Base-by-base conservation (phyloP, 1,140 invertebrate genomes). In the Leptinotarsa defecta region DNA sequence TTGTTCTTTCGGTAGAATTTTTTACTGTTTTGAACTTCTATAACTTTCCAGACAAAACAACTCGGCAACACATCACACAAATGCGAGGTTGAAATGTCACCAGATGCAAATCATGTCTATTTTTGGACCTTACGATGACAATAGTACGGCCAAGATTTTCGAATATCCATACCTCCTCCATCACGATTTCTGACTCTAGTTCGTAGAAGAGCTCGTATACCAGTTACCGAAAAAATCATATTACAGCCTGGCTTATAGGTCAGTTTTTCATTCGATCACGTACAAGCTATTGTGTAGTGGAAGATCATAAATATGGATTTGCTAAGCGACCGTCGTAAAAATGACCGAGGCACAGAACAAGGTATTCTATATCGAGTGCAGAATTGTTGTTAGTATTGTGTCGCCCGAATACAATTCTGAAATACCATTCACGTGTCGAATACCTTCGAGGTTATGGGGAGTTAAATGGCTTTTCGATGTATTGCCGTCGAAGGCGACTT, bases 251-350 rank as follows among this genome's bases (percentile, higher is more conserved):
- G 65, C 65, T 68, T 68, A 27, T 68, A 68, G 65, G 65, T 68
- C 65, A 68, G 65, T 68, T 68, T 68, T 68, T 68, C 65, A 68
- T 43, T 43, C 17, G 22, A 43, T 68, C 65, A 68, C 65, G 65
- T 68, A 68, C 65, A 2, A 43, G 65, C 24, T 17, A 68, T 68
- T 68, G 65, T 68, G 65, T 68, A 27, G 65, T 4, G 27, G 43
- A 24, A 24, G 20, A 68, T 68, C 52, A 27, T 68, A 68, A 68
- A 68, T 68, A 68, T 68, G 65, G 43, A 68, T 22, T 68, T 68
- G 65, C 65, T n/a, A 68, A 68, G 27, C 22, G 64, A 27, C 24
- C 65, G 24, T 68, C 22, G 65, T 68, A 68, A 68, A 64, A 68
- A 68, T 68, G 43, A n/a, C 65, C 43, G 24, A 43, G 24, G 15